These are phyloP conservation scores for Agrotis clavis DNA, from an alignment of 2,888 invertebrate species.

Conservation along the genomic window DNA sequence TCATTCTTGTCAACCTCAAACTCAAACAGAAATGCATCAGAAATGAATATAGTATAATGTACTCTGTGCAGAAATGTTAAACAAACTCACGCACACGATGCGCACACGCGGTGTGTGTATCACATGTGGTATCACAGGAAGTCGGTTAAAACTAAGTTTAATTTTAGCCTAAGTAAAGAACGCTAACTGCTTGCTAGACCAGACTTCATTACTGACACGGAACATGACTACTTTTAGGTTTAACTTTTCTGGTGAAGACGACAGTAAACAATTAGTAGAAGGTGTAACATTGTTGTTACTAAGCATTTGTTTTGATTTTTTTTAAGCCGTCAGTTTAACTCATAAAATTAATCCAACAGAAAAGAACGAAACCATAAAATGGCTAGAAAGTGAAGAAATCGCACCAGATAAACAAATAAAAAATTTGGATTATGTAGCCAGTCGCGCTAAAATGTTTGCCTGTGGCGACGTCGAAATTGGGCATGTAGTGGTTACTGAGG, in stretches of 20 bases:
- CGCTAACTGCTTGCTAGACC: background rate
- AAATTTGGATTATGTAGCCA: slow-evolving; percentile 76
- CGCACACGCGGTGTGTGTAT: too few species aligned
- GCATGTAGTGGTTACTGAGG: slow-evolving; percentile 83
- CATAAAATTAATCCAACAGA: slow-evolving; percentile 31
- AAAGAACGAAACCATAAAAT: slow-evolving; percentile 69
- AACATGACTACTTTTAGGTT: slow-evolving; percentile 77
- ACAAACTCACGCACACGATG: too few species aligned
- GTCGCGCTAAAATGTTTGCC: slow-evolving; percentile 83
- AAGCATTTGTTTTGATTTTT: background rate
- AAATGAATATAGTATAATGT: too few species aligned
- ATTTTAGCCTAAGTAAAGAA: background rate
- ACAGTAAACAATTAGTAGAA: slow-evolving; percentile 42
- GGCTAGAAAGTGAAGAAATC: slow-evolving; percentile 82
- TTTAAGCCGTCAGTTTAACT: background rate
- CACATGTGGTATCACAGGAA: too few species aligned
- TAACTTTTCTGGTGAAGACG: slow-evolving; percentile 76
- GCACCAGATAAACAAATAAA: slow-evolving; percentile 74
- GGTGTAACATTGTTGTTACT: slow-evolving; percentile 50
- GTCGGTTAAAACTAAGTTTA: background rate
- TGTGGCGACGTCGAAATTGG: slow-evolving; percentile 87
- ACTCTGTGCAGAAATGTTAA: too few species aligned
- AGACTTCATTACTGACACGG: background rate
- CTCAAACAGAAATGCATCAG: too few species aligned
- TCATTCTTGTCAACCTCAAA: too few species aligned